Percentiles rank a stretch among this genome's conserved stretches.
Evolutionary conservation across 2,797 vertebrate species (phyloP).

Genomic region (Brotula barbata): DNA sequence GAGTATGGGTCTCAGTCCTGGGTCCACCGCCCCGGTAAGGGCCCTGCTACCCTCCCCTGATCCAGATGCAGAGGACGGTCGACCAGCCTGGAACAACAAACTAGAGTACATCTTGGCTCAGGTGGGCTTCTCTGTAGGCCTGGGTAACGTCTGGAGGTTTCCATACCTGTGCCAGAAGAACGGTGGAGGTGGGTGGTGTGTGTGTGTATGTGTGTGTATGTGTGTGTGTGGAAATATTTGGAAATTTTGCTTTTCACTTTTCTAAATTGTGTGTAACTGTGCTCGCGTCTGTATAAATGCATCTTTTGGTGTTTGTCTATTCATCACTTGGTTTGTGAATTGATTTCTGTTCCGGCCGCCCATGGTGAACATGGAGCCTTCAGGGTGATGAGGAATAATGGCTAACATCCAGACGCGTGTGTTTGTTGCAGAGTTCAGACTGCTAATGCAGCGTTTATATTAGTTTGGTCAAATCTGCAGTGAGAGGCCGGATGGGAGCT

Average conservation of each 20-base stretch:
- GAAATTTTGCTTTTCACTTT: too few species aligned
- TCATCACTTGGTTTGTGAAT: neutral
- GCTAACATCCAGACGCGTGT: slow-evolving; percentile 8
- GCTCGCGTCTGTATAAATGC: too few species aligned
- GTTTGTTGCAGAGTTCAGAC: slow-evolving; percentile 35
- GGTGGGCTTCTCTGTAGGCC: slow-evolving; percentile 95
- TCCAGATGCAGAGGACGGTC: slow-evolving; percentile 82
- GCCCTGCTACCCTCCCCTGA: slow-evolving; percentile 79
- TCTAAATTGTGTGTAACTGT: too few species aligned
- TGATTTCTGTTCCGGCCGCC: slow-evolving; percentile 23
- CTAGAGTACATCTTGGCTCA: slow-evolving; percentile 96
- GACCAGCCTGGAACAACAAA: slow-evolving; percentile 97
- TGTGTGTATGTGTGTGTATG: too few species aligned
- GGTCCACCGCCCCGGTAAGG: slow-evolving; percentile 76
- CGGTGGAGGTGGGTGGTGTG: slow-evolving; percentile 87
- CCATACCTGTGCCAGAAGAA: slow-evolving; percentile 99
- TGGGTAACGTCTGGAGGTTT: slow-evolving; percentile 98
- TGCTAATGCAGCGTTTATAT: slow-evolving; percentile 15
- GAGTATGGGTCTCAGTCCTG: slow-evolving; percentile 82
- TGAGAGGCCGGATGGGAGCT: slow-evolving; percentile 31
- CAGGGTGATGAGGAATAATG: slow-evolving; percentile 25
- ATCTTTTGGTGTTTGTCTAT: too few species aligned
- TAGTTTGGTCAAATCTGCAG: slow-evolving; percentile 34
- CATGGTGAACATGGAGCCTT: slow-evolving; percentile 22
- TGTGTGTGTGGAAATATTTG: too few species aligned